A percentile compares a stretch with the other conserved stretches of the same genome.
phyloP scores from a whole-genome alignment of 2,888 invertebrate species.

The Patella depressa region DNA sequence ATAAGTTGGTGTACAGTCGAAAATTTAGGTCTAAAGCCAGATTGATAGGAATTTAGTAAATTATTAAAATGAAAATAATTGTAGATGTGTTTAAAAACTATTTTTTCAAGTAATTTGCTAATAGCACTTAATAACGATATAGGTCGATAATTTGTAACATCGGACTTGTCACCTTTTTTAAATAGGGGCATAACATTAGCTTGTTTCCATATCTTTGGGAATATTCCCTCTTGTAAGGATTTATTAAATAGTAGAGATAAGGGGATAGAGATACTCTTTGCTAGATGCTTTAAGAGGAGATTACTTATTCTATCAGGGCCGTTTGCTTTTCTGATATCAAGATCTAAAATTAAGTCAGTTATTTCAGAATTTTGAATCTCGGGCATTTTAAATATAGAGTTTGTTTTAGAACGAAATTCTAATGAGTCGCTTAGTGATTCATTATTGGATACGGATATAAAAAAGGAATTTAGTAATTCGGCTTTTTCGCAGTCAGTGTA shows the following conservation, averaged over 20 bases:
- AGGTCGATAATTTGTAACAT: conserved; percentile 1
- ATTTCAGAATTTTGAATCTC: background rate
- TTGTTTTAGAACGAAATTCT: background rate
- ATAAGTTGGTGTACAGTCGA: background rate
- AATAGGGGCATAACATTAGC: background rate
- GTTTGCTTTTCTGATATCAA: background rate
- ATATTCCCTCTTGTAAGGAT: background rate
- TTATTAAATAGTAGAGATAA: background rate
- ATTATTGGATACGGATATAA: background rate
- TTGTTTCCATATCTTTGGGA: background rate
- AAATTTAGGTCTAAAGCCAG: background rate
- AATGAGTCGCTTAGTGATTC: background rate
- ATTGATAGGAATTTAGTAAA: background rate
- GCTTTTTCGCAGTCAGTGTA: background rate
- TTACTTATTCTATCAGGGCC: background rate
- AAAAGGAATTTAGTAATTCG: background rate
- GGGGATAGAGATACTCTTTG: background rate
- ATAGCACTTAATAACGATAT: background rate
- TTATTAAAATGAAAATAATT: background rate
- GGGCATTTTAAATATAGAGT: background rate
- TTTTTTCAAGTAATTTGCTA: background rate
- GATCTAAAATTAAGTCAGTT: background rate
- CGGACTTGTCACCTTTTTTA: background rate
- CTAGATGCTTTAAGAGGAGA: background rate
- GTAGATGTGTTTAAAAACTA: background rate